A percentile compares a stretch with the other conserved stretches of the same genome.
Evolutionary conservation across 2,888 invertebrate species (phyloP).

Genomic region (Polymixis lichenea): DNA sequence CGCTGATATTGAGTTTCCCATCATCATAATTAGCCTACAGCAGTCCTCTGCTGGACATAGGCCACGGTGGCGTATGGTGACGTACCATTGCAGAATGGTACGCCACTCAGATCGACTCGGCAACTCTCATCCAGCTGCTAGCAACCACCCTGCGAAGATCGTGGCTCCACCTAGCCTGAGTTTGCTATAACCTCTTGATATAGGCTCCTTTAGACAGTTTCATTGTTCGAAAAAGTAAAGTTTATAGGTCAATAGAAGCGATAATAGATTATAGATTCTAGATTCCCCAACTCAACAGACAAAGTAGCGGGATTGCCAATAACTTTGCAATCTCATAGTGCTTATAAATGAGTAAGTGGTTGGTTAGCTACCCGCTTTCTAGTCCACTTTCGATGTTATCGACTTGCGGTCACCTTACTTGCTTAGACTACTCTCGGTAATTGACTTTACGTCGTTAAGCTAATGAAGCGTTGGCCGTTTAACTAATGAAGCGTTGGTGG

Average conservation of each 20-base stretch:
- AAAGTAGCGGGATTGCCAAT: background rate
- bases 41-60: too few relatives aligned
- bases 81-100: too few relatives aligned
- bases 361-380: slow-evolving; percentile 51
- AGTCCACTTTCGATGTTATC: slow-evolving; percentile 60
- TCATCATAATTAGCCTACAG: too few relatives aligned
- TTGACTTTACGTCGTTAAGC: slow-evolving; percentile 15
- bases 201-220: background rate
- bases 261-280: too few relatives aligned
- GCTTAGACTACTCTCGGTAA: slow-evolving; percentile 24
- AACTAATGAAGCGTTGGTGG: slow-evolving; percentile 18
- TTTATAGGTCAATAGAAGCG: background rate
- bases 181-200: too few relatives aligned
- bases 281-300: background rate
- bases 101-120: too few relatives aligned
- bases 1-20: background rate
- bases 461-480: slow-evolving; percentile 19
- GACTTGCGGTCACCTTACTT: slow-evolving; percentile 48
- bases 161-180: too few relatives aligned
- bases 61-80: too few relatives aligned
- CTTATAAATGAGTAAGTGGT: slow-evolving; percentile 27
- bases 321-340: slow-evolving; percentile 24
- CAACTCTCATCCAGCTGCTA: too few relatives aligned
- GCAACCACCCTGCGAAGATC: background rate
- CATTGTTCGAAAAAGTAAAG: background rate